These are phyloP conservation scores for Emmelina monodactyla DNA, from an alignment of 2,888 invertebrate genomes.

Conservation along the genomic window DNA sequence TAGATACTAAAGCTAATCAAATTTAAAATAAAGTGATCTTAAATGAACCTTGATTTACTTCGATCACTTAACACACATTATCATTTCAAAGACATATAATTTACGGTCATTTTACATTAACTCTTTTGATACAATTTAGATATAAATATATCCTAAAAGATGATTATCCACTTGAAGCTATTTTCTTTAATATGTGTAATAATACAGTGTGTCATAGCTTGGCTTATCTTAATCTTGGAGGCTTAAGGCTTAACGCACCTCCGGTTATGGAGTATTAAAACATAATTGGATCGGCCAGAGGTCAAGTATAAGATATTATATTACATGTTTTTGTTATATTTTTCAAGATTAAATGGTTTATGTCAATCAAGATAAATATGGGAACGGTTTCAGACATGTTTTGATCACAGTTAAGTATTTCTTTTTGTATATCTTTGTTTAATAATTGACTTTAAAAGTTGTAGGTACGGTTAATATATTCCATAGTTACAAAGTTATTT, in stretches of 20 bases:
- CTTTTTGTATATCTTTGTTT: not conserved
- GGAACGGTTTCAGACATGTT: not conserved
- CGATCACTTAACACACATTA: too few relatives aligned
- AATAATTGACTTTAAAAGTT: too few relatives aligned
- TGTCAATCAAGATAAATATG: conserved; percentile 9
- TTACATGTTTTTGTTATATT: too few relatives aligned
- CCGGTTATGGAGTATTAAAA: conserved; percentile 49
- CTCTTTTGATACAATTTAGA: conserved; percentile 55
- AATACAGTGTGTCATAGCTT: conserved; percentile 40
- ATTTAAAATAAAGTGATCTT: too few relatives aligned
- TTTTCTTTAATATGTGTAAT: conserved; percentile 45
- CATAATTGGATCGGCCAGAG: conserved; percentile 52
- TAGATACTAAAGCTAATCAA: too few relatives aligned
- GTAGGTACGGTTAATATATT: too few relatives aligned
- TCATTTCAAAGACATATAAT: conserved; percentile 41
- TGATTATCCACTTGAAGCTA: conserved; percentile 29
- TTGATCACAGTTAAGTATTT: too few relatives aligned
- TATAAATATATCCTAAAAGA: conserved; percentile 33
- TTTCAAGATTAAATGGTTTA: too few relatives aligned
- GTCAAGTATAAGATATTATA: conserved; percentile 39
- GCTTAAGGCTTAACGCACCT: conserved; percentile 48
- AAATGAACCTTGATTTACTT: too few relatives aligned
- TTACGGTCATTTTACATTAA: conserved; percentile 31
- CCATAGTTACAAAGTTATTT: too few relatives aligned
- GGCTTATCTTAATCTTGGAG: conserved; percentile 56